Percentiles rank a stretch among this genome's conserved stretches.
phyloP scores from a whole-genome alignment of 35 echinoderm and acorn worm species.

The Apostichopus japonicus region DNA sequence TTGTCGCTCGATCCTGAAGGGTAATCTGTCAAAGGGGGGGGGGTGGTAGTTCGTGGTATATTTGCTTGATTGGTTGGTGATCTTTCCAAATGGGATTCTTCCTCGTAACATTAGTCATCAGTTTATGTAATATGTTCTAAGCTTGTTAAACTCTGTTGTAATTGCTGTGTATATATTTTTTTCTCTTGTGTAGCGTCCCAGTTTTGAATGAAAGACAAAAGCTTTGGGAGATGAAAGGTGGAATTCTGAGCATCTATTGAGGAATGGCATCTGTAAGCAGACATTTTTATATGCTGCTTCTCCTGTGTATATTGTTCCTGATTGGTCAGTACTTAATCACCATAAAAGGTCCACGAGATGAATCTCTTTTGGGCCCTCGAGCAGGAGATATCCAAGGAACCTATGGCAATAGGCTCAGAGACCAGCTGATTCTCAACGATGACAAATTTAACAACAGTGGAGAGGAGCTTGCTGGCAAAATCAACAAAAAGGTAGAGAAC shows the following conservation, averaged over 20 bases:
- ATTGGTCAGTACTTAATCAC: slow-evolving; percentile 27
- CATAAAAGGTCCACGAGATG: not conserved
- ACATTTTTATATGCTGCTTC: slow-evolving; percentile 1
- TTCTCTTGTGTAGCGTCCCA: not conserved
- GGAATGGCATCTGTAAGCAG: not conserved
- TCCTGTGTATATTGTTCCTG: not conserved
- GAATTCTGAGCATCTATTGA: too few relatives aligned
- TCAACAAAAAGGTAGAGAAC: not conserved
- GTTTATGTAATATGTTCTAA: too few relatives aligned
- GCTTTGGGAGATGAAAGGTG: not conserved
- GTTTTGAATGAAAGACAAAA: not conserved
- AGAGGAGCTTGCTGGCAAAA: not conserved
- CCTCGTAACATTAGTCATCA: too few relatives aligned
- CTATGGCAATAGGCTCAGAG: not conserved
- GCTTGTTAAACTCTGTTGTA: too few relatives aligned
- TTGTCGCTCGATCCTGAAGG: too few relatives aligned
- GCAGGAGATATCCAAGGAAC: not conserved
- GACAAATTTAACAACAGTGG: not conserved
- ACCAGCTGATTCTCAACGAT: not conserved
- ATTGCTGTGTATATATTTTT: not conserved
- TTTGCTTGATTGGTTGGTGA: too few relatives aligned
- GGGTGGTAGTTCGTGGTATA: too few relatives aligned
- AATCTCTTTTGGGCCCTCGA: not conserved
- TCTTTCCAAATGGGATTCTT: too few relatives aligned
- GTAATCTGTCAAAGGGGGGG: too few relatives aligned